phyloP scores from a whole-genome alignment of 1,140 invertebrate species.

The Plutomurus gul region DNA sequence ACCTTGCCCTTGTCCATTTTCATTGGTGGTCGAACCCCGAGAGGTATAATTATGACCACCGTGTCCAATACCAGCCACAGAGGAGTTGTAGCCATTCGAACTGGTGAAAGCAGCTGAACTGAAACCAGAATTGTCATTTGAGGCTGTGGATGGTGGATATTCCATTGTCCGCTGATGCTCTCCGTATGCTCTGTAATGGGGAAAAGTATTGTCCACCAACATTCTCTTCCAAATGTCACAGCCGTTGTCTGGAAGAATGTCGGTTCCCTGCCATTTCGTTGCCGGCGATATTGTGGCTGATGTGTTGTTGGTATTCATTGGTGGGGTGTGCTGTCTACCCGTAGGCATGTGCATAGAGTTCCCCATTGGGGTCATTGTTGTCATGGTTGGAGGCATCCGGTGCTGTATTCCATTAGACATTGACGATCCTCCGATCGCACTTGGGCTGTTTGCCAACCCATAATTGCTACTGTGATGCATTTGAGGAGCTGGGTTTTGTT shows the following conservation, averaged over 20 bases:
- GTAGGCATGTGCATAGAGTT: not conserved
- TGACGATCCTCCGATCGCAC: not conserved
- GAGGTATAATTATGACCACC: not conserved
- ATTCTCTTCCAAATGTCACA: conserved; percentile 46
- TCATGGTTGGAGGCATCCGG: not conserved
- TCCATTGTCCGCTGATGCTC: not conserved
- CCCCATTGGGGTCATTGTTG: not conserved
- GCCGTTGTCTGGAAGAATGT: conserved; percentile 31
- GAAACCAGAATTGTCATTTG: not conserved
- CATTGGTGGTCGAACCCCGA: not conserved
- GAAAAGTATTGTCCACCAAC: not conserved
- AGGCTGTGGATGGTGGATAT: not conserved
- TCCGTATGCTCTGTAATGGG: not conserved
- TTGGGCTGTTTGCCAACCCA: no score
- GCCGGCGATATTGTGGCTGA: not conserved
- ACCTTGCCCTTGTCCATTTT: not conserved
- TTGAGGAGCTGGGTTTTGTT: not conserved
- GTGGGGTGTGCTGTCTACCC: not conserved
- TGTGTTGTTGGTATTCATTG: not conserved
- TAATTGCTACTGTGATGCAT: not conserved
- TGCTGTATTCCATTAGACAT: not conserved
- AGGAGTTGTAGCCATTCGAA: not conserved
- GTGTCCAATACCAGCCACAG: not conserved
- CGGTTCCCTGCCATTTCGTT: not conserved
- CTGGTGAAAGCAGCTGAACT: not conserved